These are phyloP conservation scores for Tympanoctomys barrerae DNA, from an alignment of 2,797 vertebrate genomes.

Conservation along the genomic window DNA sequence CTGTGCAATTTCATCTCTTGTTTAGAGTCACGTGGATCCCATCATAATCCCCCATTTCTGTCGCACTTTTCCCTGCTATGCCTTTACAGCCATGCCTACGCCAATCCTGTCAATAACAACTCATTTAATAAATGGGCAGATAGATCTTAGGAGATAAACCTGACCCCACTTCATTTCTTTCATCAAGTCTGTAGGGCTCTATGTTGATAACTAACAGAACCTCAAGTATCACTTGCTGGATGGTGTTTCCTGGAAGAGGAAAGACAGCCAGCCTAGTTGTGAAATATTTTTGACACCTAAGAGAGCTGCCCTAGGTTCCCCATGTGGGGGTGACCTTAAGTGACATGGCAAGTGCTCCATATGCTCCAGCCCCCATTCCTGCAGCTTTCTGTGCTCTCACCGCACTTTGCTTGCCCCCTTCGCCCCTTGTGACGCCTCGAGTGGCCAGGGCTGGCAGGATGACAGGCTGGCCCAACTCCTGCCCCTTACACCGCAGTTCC, in stretches of 20 bases:
- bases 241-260: not conserved
- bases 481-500: not conserved
- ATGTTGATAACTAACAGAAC: not conserved
- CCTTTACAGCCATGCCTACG: not conserved
- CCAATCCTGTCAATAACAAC: not conserved
- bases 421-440: not conserved
- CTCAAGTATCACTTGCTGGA: not conserved
- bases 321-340: not conserved
- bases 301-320: not conserved
- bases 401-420: not conserved
- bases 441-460: not conserved
- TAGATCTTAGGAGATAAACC: not conserved
- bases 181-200: not conserved
- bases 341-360: not conserved
- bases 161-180: not conserved
- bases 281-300: not conserved
- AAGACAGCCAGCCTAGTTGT: not conserved
- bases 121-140: not conserved
- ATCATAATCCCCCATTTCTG: not conserved
- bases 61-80: not conserved
- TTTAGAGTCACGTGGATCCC: not conserved
- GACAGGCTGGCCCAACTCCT: not conserved
- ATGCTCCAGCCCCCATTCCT: not conserved
- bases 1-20: not conserved
- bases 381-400: not conserved